phyloP scores from a whole-genome alignment of 2,113 vertebrate species.

The Sebastes fasciatus region DNA sequence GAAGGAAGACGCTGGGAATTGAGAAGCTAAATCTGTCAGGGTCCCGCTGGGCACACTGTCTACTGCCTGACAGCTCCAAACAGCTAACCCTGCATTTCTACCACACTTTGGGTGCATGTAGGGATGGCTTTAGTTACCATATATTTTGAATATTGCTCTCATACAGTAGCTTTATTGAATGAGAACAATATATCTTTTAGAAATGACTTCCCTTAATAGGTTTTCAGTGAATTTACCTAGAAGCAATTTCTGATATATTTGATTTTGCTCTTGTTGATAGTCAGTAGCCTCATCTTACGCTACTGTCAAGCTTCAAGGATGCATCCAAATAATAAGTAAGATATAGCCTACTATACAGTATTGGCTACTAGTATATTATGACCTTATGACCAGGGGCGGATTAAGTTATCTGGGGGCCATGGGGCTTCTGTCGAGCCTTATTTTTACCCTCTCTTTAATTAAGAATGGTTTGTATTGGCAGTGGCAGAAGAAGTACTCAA shows the following conservation, averaged over 20 bases:
- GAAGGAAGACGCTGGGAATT: conserved; percentile 30
- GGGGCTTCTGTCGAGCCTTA: neutral
- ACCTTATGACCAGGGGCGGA: neutral
- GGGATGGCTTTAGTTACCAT: neutral
- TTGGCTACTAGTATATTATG: neutral
- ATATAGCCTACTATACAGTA: too few relatives aligned
- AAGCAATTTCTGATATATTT: neutral
- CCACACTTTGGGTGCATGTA: neutral
- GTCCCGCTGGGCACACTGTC: conserved; percentile 19
- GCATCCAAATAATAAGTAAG: neutral
- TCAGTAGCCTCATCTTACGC: neutral
- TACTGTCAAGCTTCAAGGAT: neutral
- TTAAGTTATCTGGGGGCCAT: too few relatives aligned
- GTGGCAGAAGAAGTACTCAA: too few relatives aligned
- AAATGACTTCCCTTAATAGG: neutral
- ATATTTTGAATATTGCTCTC: neutral
- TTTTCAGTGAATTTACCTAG: neutral
- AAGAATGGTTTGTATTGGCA: neutral
- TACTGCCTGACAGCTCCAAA: conserved; percentile 39
- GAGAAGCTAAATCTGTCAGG: conserved; percentile 23
- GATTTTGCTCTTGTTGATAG: neutral
- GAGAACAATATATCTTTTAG: neutral
- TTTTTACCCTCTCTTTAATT: neutral
- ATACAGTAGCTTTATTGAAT: neutral
- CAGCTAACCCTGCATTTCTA: conserved; percentile 29